A percentile compares a stretch with the other conserved stretches of the same genome.
These are phyloP conservation scores for Himalopsyche tibetana DNA, from an alignment of 2,888 invertebrate species.

Conservation along the genomic window DNA sequence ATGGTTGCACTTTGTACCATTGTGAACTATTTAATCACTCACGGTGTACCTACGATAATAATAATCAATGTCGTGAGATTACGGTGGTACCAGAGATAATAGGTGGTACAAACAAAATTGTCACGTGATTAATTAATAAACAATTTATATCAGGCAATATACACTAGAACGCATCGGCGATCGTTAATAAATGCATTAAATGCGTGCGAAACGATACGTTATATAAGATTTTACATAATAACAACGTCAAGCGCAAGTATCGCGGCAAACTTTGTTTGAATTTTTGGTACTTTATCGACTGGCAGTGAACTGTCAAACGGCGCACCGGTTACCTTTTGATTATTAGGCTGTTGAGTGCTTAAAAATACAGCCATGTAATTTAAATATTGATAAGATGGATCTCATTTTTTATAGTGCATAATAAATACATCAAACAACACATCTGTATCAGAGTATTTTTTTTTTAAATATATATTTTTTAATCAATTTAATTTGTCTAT, in stretches of 20 bases:
- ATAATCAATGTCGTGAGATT: background rate
- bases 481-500: no score
- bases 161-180: background rate
- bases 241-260: background rate
- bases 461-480: no score
- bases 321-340: background rate
- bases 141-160: background rate
- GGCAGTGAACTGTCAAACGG: conserved; percentile 15
- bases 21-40: background rate
- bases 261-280: background rate
- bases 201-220: background rate
- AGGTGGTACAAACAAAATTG: background rate
- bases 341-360: background rate
- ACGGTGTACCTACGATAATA: background rate
- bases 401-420: no score
- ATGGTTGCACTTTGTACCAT: background rate
- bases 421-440: no score
- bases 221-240: conserved; percentile 25
- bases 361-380: background rate
- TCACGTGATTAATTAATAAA: conserved; percentile 16
- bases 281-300: background rate
- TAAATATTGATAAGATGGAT: background rate
- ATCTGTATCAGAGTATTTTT: no score
- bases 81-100: no score
- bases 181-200: background rate